These are phyloP conservation scores for Eurois occulta DNA, from an alignment of 2,888 invertebrate species.

Conservation along the genomic window DNA sequence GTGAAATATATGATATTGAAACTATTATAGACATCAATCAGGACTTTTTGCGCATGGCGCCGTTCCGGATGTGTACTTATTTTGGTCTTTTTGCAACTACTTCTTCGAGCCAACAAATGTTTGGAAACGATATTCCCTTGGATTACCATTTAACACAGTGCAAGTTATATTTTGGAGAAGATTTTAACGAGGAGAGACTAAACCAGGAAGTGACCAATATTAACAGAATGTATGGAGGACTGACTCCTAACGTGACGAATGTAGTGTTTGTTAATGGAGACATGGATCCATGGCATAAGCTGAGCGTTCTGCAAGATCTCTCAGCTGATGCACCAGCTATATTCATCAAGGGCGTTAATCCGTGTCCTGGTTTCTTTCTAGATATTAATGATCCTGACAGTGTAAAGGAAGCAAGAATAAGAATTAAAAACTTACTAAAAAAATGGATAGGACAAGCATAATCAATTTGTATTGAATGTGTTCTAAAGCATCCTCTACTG, in stretches of 20 bases:
- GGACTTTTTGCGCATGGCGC: too few species aligned
- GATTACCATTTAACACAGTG: too few species aligned
- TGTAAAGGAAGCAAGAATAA: neutral
- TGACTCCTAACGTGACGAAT: conserved; percentile 85
- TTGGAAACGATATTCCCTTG: conserved; percentile 75
- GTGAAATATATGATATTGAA: too few species aligned
- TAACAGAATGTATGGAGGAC: conserved; percentile 87
- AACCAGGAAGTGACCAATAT: conserved; percentile 80
- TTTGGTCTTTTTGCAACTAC: conserved; percentile 75
- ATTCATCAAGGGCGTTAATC: neutral
- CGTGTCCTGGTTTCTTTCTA: neutral
- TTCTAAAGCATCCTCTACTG: too few species aligned
- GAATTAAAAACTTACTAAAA: neutral
- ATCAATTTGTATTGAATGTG: too few species aligned
- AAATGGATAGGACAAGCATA: neutral
- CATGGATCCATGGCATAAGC: conserved; percentile 1
- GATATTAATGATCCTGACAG: neutral
- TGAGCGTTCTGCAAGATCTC: neutral
- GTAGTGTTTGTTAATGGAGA: conserved; percentile 58
- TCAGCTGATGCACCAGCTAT: conserved; percentile 4
- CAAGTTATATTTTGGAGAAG: conserved; percentile 78
- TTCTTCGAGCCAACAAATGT: conserved; percentile 89
- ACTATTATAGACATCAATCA: too few species aligned
- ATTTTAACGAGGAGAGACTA: conserved; percentile 77
- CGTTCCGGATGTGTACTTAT: too few species aligned